Percentiles rank a stretch among this genome's conserved stretches.
Conservation (phyloP, 2,888 invertebrate genomes). For the Dicranocentrus wangi region DNA sequence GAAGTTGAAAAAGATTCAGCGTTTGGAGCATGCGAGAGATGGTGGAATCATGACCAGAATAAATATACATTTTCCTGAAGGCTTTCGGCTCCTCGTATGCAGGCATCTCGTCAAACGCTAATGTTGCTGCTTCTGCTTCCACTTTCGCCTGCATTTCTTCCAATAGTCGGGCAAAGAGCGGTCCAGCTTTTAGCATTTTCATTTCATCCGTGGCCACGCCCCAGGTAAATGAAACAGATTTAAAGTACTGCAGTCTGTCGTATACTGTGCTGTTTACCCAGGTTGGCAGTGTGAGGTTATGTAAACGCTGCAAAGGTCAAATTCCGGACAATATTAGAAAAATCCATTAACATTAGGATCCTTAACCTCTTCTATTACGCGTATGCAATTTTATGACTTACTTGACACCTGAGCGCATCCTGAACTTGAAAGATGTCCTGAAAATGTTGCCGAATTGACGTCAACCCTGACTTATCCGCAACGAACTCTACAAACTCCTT, state of each 20-base stretch:
- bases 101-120: constrained; percentile 21
- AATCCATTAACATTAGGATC: too few relatives aligned
- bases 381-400: too few relatives aligned
- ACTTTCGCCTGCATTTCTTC: constrained; percentile 77
- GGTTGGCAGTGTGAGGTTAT: constrained; percentile 82
- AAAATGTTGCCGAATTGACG: not conserved
- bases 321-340: not conserved
- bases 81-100: constrained; percentile 35
- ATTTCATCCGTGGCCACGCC: constrained; percentile 80
- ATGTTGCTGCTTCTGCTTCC: constrained; percentile 8
- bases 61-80: constrained; percentile 54
- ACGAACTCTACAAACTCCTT: constrained; percentile 81
- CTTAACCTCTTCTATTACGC: not conserved
- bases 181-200: constrained; percentile 83
- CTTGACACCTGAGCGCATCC: constrained; percentile 30
- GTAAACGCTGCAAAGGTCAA: constrained; percentile 11
- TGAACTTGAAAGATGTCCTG: constrained; percentile 28
- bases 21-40: constrained; percentile 33
- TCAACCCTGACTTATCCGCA: constrained; percentile 79
- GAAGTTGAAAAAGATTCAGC: constrained; percentile 31
- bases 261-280: constrained; percentile 82
- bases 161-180: constrained; percentile 83
- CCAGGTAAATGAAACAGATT: constrained; percentile 33
- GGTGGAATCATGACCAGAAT: constrained; percentile 47
- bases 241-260: constrained; percentile 74